phyloP scores from a whole-genome alignment of 2,888 invertebrate genomes.

The Sabatieria punctata region DNA sequence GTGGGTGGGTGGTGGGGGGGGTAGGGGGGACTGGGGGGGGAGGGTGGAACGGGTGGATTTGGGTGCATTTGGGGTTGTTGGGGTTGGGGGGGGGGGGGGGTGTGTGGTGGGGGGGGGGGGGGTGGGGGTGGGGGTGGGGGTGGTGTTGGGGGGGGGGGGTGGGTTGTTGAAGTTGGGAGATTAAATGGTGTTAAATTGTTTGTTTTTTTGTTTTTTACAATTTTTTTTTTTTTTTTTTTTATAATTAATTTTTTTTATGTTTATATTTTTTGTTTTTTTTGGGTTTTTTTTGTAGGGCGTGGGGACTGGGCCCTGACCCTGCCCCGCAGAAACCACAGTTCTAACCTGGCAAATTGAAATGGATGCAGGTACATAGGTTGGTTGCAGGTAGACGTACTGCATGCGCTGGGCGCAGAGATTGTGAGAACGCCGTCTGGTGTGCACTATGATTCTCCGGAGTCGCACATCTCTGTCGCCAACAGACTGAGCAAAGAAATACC shows the following conservation, averaged over 20 bases:
- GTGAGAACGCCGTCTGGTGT: conserved; percentile 84
- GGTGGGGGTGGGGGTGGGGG: conserved; percentile 8
- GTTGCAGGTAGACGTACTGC: conserved; percentile 50
- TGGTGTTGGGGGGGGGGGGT: not conserved
- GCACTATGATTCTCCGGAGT: conserved; percentile 63
- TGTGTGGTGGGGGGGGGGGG: conserved; percentile 10
- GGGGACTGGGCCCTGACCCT: too few species aligned
- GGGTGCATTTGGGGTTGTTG: conserved; percentile 13
- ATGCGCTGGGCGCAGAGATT: conserved; percentile 78
- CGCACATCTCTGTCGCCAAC: conserved; percentile 67
- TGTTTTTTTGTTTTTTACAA: too few species aligned
- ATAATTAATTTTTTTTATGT: too few species aligned
- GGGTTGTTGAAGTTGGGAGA: conserved; percentile 1
- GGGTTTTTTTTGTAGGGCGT: too few species aligned
- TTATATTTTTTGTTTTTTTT: too few species aligned
- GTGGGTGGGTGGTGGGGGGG: not conserved
- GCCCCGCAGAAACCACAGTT: too few species aligned
- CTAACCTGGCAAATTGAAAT: too few species aligned
- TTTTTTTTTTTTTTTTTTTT: too few species aligned
- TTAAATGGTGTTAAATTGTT: not conserved
- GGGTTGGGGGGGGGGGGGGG: conserved; percentile 18
- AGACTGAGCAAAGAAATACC: too few species aligned
- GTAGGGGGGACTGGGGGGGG: not conserved
- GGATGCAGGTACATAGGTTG: too few species aligned
- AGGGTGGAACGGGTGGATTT: conserved; percentile 18